Percentiles rank a stretch among this genome's conserved stretches.
Conservation (phyloP, 2,113 vertebrate species). For the Boulengeromyrus knoepffleri region DNA sequence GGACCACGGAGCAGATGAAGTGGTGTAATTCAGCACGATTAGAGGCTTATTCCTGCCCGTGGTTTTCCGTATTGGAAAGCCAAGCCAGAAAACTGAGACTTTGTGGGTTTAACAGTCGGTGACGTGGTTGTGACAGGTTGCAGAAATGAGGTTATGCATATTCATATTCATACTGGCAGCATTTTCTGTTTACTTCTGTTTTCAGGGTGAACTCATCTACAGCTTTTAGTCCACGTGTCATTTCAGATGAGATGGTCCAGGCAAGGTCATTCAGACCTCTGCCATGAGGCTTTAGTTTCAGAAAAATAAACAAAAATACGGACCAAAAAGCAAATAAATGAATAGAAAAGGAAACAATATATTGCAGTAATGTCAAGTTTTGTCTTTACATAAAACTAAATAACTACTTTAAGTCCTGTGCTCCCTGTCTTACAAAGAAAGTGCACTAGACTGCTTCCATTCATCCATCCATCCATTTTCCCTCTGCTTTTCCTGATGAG, state of each 20-base stretch:
- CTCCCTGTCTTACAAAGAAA: not conserved
- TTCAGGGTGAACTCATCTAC: not conserved
- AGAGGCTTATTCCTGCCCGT: not conserved
- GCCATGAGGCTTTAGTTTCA: not conserved
- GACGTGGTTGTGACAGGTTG: constrained; percentile 3
- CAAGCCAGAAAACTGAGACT: not conserved
- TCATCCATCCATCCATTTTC: not conserved
- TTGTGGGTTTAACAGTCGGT: not conserved
- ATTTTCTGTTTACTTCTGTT: not conserved
- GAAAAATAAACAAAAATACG: not conserved
- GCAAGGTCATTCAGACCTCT: not conserved
- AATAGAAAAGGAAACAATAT: not conserved
- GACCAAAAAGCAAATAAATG: not conserved
- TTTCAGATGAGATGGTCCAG: not conserved
- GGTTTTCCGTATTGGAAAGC: not conserved
- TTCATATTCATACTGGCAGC: not conserved
- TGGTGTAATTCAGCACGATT: not conserved
- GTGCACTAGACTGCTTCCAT: not conserved
- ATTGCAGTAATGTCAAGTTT: not conserved
- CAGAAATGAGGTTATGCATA: constrained; percentile 7
- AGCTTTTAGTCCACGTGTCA: not conserved
- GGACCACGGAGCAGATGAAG: not conserved
- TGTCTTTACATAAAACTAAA: not conserved
- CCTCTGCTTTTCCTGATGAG: not conserved
- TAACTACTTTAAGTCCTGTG: not conserved